Conservation (phyloP, 2,113 vertebrate genomes). For the Terrapene triunguis region DNA sequence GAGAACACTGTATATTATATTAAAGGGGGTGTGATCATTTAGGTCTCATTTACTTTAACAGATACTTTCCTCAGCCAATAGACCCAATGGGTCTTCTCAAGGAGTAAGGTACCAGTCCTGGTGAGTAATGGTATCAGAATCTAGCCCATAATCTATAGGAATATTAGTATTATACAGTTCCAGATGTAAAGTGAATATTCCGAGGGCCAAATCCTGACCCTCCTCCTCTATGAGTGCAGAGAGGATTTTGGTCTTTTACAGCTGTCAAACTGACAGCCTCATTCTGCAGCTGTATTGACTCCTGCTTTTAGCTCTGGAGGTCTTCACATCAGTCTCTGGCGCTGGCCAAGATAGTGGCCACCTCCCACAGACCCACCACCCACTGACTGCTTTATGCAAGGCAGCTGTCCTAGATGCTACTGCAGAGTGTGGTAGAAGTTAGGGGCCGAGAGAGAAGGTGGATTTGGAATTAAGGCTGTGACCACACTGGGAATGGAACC, state of each 20-base stretch:
- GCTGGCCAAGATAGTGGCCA: not conserved
- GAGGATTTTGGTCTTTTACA: accelerated
- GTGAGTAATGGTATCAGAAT: not conserved
- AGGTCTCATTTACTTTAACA: not conserved
- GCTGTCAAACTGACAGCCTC: not conserved
- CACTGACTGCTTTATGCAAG: not conserved
- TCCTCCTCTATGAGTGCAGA: not conserved
- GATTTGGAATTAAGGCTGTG: not conserved
- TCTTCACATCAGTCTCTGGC: not conserved
- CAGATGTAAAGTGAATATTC: not conserved
- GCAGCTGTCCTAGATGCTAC: not conserved
- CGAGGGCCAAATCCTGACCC: not conserved
- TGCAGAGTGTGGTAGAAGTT: not conserved
- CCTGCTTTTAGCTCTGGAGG: not conserved
- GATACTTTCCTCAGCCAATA: not conserved
- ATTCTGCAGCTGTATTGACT: not conserved
- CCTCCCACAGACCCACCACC: not conserved
- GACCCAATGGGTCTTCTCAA: not conserved
- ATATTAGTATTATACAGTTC: not conserved
- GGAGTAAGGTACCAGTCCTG: not conserved
- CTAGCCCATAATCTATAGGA: not conserved
- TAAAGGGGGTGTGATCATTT: not conserved
- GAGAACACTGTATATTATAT: accelerated
- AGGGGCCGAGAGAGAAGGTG: not conserved
- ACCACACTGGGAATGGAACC: not conserved